Base-by-base conservation (phyloP, 2,113 vertebrate genomes). In the Rutilus rutilus region DNA sequence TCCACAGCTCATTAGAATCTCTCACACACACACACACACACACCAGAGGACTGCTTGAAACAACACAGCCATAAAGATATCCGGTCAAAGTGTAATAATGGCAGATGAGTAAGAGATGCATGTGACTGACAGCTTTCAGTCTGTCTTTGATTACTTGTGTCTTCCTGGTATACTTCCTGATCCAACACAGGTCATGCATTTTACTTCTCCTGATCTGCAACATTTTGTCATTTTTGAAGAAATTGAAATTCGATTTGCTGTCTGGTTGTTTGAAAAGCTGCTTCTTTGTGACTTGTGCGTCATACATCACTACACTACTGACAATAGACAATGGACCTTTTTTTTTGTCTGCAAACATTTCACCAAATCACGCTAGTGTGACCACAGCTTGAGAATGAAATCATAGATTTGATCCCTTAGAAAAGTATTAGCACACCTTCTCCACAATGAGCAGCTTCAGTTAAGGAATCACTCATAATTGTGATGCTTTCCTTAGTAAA, bases 1-100 rank as follows among this genome's bases (percentile, higher is more conserved):
- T 23, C 65, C 65, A 60, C 23, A 59, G 78, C 65, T 33, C 84
- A 69, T 71, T 57, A 47, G 33, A n/a, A 71, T 33, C 23, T 60
- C 23, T 17, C 12, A 57, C 47, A 45, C 54, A 47, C 74, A 59
- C 83, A 23, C 36, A 1, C 36, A 36, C 36, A 6, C 36, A 39
- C 36, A 39, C 36, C 5, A 6, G 6, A 39, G 6, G 36, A 39
- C 36, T 39, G 36, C 36, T 39, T 39, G 36, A 39, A 65, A 42
- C 62, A 0, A 27, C 81, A 36, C 25, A 33, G 2, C 2, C 14
- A 82, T 50, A 50, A 10, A 82, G 10, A 19, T 19, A 50, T n/a
- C 19, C 25, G 27, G 10, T 12, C 27, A 71, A 54, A 73, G 65
- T 25, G 21, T 14, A 71, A 73, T 47, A 57, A 15, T 52, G 10